These are phyloP conservation scores for Noctuana brunneofusca DNA, from an alignment of 2,888 invertebrate genomes.

Conservation along the genomic window DNA sequence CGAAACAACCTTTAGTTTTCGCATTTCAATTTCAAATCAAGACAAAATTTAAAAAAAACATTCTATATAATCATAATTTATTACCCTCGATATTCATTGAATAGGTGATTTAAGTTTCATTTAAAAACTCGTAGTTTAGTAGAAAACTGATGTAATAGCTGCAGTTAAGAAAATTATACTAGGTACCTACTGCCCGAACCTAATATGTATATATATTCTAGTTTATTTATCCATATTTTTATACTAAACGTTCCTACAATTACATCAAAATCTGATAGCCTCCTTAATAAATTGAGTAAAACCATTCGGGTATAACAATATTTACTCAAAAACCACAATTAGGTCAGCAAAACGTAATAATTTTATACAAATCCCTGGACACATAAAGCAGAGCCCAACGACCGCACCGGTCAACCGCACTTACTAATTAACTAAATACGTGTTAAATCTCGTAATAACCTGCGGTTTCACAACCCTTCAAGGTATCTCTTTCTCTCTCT, in stretches of 20 bases:
- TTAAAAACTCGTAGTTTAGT: no score
- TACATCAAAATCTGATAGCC: neutral
- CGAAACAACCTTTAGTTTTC: neutral
- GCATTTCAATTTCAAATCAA: no score
- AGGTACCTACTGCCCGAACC: no score
- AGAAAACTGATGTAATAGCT: no score
- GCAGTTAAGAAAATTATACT: no score
- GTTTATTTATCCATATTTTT: no score
- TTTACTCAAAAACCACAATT: slow-evolving; percentile 57
- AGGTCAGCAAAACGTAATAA: slow-evolving; percentile 69
- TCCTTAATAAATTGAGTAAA: neutral
- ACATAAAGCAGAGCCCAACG: slow-evolving; percentile 53
- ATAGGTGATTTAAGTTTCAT: no score
- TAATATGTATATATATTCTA: no score
- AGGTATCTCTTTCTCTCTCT: slow-evolving; percentile 58
- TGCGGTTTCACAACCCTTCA: slow-evolving; percentile 70
- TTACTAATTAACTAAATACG: slow-evolving; percentile 80
- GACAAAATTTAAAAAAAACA: neutral
- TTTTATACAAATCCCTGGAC: slow-evolving; percentile 70
- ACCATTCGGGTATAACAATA: slow-evolving; percentile 15
- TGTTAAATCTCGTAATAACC: slow-evolving; percentile 80
- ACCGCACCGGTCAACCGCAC: slow-evolving; percentile 77
- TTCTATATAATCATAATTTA: neutral
- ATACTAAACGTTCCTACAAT: neutral
- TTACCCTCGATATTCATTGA: neutral